These are phyloP conservation scores for Syndactyla subalaris DNA, from an alignment of 2,797 vertebrate species.

Conservation along the genomic window DNA sequence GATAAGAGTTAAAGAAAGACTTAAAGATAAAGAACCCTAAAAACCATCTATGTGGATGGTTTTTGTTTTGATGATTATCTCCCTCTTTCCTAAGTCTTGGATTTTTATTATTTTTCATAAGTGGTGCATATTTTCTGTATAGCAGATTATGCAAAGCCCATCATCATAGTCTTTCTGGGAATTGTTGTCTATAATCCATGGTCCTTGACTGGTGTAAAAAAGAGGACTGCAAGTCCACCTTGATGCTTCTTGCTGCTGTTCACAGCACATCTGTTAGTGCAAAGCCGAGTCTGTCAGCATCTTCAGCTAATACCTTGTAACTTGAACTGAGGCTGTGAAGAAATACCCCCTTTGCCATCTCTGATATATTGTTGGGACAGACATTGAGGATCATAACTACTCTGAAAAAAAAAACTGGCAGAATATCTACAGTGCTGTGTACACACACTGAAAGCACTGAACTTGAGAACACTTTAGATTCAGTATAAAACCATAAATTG, in stretches of 20 bases:
- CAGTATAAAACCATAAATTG: background rate
- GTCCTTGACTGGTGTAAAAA: background rate
- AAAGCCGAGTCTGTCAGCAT: background rate
- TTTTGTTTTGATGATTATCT: background rate
- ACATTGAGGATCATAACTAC: background rate
- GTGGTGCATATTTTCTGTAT: background rate
- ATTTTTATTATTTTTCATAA: background rate
- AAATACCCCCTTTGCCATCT: background rate
- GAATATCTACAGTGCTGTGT: background rate
- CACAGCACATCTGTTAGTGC: background rate
- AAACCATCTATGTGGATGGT: background rate
- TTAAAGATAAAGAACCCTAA: background rate
- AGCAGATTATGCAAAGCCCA: background rate
- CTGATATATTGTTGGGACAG: background rate
- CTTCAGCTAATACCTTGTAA: background rate
- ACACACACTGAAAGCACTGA: background rate
- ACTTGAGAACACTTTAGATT: background rate
- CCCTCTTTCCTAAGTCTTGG: background rate
- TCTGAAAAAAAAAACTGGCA: background rate
- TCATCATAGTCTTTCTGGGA: background rate
- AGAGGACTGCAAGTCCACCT: background rate
- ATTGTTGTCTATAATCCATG: background rate
- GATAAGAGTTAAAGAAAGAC: background rate
- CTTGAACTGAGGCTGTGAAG: background rate
- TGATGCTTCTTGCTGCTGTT: background rate